Conservation (phyloP, 2,888 invertebrate genomes). For the Axea sp. region DNA sequence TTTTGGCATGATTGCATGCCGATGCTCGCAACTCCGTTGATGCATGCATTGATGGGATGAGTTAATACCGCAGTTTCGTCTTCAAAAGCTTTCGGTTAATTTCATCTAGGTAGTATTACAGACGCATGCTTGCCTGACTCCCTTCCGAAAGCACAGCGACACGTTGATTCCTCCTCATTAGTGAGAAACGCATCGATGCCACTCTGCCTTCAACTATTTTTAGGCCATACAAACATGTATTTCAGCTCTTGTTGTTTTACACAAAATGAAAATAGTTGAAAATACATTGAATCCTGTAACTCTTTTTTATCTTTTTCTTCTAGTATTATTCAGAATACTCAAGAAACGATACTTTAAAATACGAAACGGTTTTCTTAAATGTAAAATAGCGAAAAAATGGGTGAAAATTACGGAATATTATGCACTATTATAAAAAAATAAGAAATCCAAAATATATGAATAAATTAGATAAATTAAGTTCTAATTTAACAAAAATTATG, state of each 20-base stretch:
- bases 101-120: constrained; percentile 59
- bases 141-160: constrained; percentile 67
- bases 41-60: constrained; percentile 66
- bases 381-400: not conserved
- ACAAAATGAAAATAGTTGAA: constrained; percentile 55
- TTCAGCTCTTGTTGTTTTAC: constrained; percentile 55
- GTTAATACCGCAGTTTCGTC: constrained; percentile 73
- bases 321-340: not conserved
- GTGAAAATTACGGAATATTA: too few relatives aligned
- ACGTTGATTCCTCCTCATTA: constrained; percentile 76
- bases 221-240: constrained; percentile 57
- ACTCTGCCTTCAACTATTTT: constrained; percentile 60
- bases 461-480: too few relatives aligned
- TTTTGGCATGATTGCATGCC: constrained; percentile 25
- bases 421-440: too few relatives aligned
- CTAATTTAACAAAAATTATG: too few relatives aligned
- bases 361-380: constrained; percentile 7
- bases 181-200: constrained; percentile 71
- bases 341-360: constrained; percentile 24
- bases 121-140: constrained; percentile 53
- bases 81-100: constrained; percentile 71
- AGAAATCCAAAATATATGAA: too few relatives aligned
- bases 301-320: not conserved
- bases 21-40: constrained; percentile 34
- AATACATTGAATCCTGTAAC: constrained; percentile 46